phyloP scores from a whole-genome alignment of 2,888 invertebrate genomes.

The Lithophane socia region DNA sequence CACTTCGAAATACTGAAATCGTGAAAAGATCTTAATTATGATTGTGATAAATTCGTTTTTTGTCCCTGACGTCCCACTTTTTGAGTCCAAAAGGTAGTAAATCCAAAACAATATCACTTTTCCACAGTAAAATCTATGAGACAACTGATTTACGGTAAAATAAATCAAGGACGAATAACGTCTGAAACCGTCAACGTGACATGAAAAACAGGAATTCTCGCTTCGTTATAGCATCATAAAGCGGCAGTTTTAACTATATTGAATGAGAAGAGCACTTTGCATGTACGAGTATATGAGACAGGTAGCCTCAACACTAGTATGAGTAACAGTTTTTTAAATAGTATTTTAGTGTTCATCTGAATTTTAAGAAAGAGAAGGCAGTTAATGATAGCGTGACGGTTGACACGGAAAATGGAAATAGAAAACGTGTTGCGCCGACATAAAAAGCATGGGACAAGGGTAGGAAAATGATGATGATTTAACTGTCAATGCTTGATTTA shows the following conservation, averaged over 20 bases:
- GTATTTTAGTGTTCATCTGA: background rate
- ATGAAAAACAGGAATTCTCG: too few relatives aligned
- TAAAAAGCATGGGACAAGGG: too few relatives aligned
- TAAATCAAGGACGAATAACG: too few relatives aligned
- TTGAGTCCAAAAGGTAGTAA: background rate
- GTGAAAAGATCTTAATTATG: background rate
- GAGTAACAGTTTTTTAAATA: background rate
- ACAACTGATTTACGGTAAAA: background rate
- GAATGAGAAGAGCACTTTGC: background rate
- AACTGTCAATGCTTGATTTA: background rate
- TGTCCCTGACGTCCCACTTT: background rate
- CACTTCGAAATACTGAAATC: background rate
- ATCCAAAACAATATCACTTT: background rate
- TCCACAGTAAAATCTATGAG: background rate
- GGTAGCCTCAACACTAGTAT: background rate
- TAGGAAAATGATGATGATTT: too few relatives aligned
- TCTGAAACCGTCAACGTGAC: too few relatives aligned
- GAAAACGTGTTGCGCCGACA: too few relatives aligned
- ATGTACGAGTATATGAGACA: background rate
- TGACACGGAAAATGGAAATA: too few relatives aligned
- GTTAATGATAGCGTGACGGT: too few relatives aligned
- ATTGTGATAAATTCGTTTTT: background rate
- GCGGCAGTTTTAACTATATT: too few relatives aligned
- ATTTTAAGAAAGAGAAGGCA: too few relatives aligned
- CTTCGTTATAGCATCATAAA: too few relatives aligned